These are phyloP conservation scores for Scaptodrosophila lebanonensis DNA, from an alignment of 1,140 invertebrate species.

Conservation along the genomic window DNA sequence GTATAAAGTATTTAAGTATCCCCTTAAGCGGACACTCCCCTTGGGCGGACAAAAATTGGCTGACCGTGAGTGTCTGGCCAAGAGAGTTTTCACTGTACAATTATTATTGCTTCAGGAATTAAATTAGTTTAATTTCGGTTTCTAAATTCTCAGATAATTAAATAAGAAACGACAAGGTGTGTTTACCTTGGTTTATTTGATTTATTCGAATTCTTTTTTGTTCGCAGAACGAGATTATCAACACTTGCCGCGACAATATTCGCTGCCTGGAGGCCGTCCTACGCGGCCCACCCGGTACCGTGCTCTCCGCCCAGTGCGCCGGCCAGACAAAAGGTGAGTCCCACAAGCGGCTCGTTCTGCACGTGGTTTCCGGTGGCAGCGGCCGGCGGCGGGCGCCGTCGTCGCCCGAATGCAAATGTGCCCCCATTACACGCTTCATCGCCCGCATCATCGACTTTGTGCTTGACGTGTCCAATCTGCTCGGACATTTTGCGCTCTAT, in stretches of 20 bases:
- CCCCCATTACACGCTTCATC: slow-evolving; percentile 72
- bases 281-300: slow-evolving; percentile 68
- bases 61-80: too few species aligned
- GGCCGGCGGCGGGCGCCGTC: slow-evolving; percentile 3
- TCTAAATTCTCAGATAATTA: too few species aligned
- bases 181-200: too few species aligned
- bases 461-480: slow-evolving; percentile 60
- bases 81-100: too few species aligned
- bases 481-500: slow-evolving; percentile 69
- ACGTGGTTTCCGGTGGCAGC: background rate
- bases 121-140: too few species aligned
- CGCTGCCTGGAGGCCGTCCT: slow-evolving; percentile 82
- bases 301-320: slow-evolving; percentile 62
- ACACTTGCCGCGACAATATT: slow-evolving; percentile 86
- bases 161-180: too few species aligned
- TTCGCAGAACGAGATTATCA: slow-evolving; percentile 84
- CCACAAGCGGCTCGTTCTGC: background rate
- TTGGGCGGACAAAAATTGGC: too few species aligned
- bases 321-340: slow-evolving; percentile 76
- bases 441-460: slow-evolving; percentile 70
- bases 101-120: too few species aligned
- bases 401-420: slow-evolving; percentile 65
- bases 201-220: slow-evolving; percentile 1
- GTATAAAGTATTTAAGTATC: too few species aligned
- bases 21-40: too few species aligned